These are phyloP conservation scores for Drosophila bocki DNA, from an alignment of 1,140 invertebrate genomes.

Conservation along the genomic window DNA sequence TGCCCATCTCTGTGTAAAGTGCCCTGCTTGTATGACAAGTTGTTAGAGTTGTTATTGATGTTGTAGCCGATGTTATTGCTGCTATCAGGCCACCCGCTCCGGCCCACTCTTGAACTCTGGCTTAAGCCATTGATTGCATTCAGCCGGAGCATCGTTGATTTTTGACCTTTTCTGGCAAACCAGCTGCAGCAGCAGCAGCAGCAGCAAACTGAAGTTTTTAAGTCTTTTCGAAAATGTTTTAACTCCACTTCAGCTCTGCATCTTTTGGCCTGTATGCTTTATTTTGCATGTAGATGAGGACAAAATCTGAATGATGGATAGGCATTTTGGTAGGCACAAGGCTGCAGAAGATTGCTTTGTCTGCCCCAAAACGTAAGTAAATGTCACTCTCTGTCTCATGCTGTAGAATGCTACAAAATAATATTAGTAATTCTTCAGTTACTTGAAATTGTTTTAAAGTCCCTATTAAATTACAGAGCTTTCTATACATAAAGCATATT, in stretches of 20 bases:
- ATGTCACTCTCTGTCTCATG: background rate
- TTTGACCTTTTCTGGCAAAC: conserved; percentile 49
- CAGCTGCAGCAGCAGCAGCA: conserved; percentile 11
- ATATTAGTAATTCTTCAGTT: background rate
- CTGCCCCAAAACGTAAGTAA: conserved; percentile 7
- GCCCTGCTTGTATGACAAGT: conserved; percentile 73
- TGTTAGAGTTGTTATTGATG: conserved; percentile 67
- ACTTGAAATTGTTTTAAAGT: background rate
- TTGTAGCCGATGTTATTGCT: conserved; percentile 37
- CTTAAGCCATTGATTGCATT: conserved; percentile 80
- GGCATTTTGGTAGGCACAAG: conserved; percentile 49
- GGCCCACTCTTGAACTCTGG: conserved; percentile 32
- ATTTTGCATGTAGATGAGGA: conserved; percentile 36
- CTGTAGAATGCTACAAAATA: background rate
- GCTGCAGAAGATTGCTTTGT: background rate
- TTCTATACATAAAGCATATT: too few relatives aligned
- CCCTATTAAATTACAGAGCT: background rate
- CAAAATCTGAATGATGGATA: conserved; percentile 67
- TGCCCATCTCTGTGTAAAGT: conserved; percentile 32
- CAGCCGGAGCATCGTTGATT: conserved; percentile 53
- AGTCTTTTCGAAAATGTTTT: conserved; percentile 68
- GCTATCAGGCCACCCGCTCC: background rate
- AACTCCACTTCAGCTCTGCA: conserved; percentile 12
- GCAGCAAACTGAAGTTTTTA: conserved; percentile 54
- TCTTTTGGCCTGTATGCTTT: conserved; percentile 1